Evolutionary conservation across 2,888 invertebrate species (phyloP), one percentile per base, ranked within the genome.

Genomic region (Drosophila suboccidentalis): DNA sequence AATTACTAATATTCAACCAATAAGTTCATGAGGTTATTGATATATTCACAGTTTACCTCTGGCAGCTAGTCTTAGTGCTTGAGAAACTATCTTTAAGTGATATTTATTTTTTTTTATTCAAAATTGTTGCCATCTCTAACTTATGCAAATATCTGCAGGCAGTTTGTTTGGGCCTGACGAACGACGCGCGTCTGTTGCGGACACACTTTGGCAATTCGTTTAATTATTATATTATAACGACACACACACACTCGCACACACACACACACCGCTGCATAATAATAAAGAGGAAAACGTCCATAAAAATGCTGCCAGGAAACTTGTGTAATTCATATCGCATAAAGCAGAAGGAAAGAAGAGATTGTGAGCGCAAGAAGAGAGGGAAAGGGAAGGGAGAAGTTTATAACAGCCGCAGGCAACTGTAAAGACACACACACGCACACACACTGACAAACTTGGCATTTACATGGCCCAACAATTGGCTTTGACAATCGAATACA

Each of bases 141-240:
- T 44, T 41, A 15, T 43, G 36, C 46, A 43, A 54, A 34, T 57
- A 62, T 44, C 68, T 49, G 61, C 58, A 34, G 63, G 58, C 57
- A 26, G 10, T 57, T 65, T 22, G 51, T 29, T 59, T 43, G 53
- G 15, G 67, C 44, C 71, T 86, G 83, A 80, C 74, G 83, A 80
- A 75, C 78, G 68, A 83, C 72, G 79, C 82, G 70, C 89, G 82
- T 85, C 80, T 79, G 83, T 73, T 76, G 75, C 79, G 82, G 90
- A 87, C 87, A 90, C 88, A 88, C 89, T 85, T 90, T 87, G 85
- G 86, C 88, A 90, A 90, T 89, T 90, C 90, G 78, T 90, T 91
- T 91, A 91, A 91, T 91, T 91, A 90, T 90, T 81, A 87, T 90
- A 81, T 86, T 85, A 89, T 82, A 81, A 79, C 60, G 70, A 65